Evolutionary conservation across 2,888 invertebrate genomes (phyloP).

Genomic region (Xestia rhomboidea): DNA sequence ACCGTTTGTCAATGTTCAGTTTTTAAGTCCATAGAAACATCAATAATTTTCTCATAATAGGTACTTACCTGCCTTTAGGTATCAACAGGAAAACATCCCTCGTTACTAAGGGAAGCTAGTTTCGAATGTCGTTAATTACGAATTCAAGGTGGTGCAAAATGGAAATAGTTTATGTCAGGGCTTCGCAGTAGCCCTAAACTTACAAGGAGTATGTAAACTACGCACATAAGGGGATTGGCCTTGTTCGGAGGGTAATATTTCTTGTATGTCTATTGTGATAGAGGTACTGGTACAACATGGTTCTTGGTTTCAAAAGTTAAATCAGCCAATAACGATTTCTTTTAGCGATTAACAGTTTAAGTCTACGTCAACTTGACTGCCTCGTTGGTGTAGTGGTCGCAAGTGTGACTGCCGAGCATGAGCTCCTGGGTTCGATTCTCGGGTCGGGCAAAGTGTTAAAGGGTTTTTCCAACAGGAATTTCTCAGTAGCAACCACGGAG

Average conservation of each 20-base stretch:
- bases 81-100: not conserved
- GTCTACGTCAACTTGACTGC: not conserved
- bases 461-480: too few species aligned
- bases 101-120: not conserved
- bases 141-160: conserved; percentile 35
- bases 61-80: not conserved
- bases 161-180: conserved; percentile 41
- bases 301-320: not conserved
- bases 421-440: too few species aligned
- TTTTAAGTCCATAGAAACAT: not conserved
- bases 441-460: too few species aligned
- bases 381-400: too few species aligned
- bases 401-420: too few species aligned
- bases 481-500: too few species aligned
- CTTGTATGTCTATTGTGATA: not conserved
- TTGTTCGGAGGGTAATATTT: conserved; percentile 11
- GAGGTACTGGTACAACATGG: not conserved
- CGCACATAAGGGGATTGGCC: conserved; percentile 5
- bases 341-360: not conserved
- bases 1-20: not conserved
- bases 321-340: not conserved
- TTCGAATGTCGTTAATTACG: conserved; percentile 36
- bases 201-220: conserved; percentile 23
- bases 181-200: conserved; percentile 12
- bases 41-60: not conserved